Evolutionary conservation across 2,797 vertebrate species (phyloP).

Genomic region (Echiichthys vipera): DNA sequence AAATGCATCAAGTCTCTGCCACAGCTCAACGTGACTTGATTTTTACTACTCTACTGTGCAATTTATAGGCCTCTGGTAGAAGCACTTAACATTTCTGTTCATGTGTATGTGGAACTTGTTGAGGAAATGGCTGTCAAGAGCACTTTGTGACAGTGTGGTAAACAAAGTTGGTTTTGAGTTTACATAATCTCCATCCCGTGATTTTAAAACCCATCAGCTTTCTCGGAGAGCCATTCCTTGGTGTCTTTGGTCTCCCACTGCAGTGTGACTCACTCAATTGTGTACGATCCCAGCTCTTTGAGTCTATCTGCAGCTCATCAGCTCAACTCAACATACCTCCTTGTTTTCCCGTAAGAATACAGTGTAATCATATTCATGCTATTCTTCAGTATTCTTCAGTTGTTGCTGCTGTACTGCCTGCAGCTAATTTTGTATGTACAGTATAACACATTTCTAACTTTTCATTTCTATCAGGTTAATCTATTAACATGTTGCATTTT

Average conservation of each 20-base stretch:
- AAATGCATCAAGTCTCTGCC: slow-evolving; percentile 3
- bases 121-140: slow-evolving; percentile 22
- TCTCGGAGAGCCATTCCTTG: slow-evolving; percentile 13
- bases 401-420: background rate
- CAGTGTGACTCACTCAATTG: background rate
- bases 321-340: background rate
- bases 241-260: slow-evolving; percentile 6
- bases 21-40: slow-evolving; percentile 31
- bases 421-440: background rate
- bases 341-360: background rate
- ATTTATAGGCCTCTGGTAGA: slow-evolving; percentile 36
- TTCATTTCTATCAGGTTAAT: background rate
- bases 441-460: background rate
- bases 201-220: slow-evolving; percentile 32
- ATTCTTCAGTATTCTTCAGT: background rate
- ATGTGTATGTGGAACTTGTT: slow-evolving; percentile 16
- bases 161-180: slow-evolving; percentile 31
- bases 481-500: background rate
- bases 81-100: slow-evolving; percentile 41
- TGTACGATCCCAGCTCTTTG: slow-evolving; percentile 9
- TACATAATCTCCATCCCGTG: slow-evolving; percentile 32
- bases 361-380: background rate
- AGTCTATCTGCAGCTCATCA: slow-evolving; percentile 16
- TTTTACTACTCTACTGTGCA: slow-evolving; percentile 20
- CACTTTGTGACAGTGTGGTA: slow-evolving; percentile 37